These are phyloP conservation scores for Pandion haliaetus DNA, from an alignment of 2,113 vertebrate genomes.

Conservation along the genomic window DNA sequence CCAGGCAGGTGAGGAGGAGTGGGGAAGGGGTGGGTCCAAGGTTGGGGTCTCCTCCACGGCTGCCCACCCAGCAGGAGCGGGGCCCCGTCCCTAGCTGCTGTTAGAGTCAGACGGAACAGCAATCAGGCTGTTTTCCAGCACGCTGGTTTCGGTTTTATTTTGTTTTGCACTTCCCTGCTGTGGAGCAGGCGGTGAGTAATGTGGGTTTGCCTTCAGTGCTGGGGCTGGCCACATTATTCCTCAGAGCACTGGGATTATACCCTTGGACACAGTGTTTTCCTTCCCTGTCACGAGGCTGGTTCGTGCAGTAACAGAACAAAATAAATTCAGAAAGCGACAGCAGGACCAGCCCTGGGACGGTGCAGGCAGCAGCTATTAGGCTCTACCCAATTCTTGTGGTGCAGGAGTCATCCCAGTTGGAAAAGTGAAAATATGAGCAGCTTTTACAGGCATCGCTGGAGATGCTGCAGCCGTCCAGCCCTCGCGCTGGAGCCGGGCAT, in stretches of 20 bases:
- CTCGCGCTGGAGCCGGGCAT: neutral
- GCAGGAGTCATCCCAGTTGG: neutral
- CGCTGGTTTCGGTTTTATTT: neutral
- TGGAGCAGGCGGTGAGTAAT: neutral
- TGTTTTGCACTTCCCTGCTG: neutral
- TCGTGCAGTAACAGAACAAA: neutral
- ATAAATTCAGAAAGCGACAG: neutral
- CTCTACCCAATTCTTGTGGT: neutral
- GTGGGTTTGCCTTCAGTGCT: neutral
- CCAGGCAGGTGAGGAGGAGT: neutral
- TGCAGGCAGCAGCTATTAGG: neutral
- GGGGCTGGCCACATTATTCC: neutral
- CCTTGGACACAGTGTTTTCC: neutral
- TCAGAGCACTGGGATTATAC: neutral
- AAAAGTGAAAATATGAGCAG: neutral
- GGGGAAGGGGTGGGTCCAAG: neutral
- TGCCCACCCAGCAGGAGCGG: neutral
- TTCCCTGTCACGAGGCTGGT: neutral
- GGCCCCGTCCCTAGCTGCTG: neutral
- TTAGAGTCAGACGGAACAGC: neutral
- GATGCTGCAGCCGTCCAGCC: neutral
- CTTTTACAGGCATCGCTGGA: neutral
- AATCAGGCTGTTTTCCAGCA: neutral
- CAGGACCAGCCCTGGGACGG: neutral
- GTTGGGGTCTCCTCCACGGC: neutral